Evolutionary conservation across 2,888 invertebrate genomes (phyloP).

Genomic region (Automeris io): DNA sequence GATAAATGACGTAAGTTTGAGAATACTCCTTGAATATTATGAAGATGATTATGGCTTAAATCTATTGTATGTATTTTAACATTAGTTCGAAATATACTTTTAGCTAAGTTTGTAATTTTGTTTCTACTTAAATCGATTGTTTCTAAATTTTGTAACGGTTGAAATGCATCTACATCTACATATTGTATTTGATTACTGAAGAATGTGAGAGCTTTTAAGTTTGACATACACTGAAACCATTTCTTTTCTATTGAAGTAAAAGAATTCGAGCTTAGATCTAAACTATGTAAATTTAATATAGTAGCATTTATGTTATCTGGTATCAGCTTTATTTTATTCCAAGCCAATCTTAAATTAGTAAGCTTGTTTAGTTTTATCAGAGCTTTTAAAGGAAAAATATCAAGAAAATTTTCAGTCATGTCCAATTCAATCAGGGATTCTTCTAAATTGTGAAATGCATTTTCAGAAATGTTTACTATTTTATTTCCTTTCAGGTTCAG

Average conservation of each 20-base stretch:
- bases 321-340: constrained; percentile 89
- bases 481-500: constrained; percentile 91
- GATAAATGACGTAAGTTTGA: constrained; percentile 86
- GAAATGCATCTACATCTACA: constrained; percentile 87
- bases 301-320: constrained; percentile 84
- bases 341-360: constrained; percentile 83
- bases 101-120: constrained; percentile 85
- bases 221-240: constrained; percentile 88
- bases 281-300: constrained; percentile 82
- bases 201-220: constrained; percentile 86
- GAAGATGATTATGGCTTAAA: constrained; percentile 92
- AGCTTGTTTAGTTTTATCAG: constrained; percentile 85
- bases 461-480: constrained; percentile 87
- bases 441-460: constrained; percentile 88
- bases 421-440: constrained; percentile 88
- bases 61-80: constrained; percentile 88
- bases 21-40: constrained; percentile 89
- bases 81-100: constrained; percentile 85
- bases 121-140: constrained; percentile 93
- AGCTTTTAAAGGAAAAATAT: constrained; percentile 87
- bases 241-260: constrained; percentile 86
- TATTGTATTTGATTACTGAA: constrained; percentile 89
- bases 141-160: constrained; percentile 84
- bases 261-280: constrained; percentile 92
- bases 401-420: constrained; percentile 91